Conservation (phyloP, 2,888 invertebrate species). For the Opisthograptis luteolata region DNA sequence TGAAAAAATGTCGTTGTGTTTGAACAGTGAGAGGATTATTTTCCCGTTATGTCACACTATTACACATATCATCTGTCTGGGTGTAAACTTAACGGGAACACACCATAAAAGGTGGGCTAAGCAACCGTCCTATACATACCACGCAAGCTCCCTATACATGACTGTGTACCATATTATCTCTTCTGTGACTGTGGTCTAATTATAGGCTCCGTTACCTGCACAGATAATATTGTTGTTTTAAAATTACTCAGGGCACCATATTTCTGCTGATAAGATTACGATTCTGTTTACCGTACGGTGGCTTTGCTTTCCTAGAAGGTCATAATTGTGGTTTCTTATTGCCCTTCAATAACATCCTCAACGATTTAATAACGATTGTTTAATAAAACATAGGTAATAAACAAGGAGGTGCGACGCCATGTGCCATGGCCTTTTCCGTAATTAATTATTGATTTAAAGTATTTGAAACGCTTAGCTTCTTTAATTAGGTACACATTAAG, state of each 20-base stretch:
- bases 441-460: too few species aligned
- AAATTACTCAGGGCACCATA: conserved; percentile 12
- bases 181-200: too few species aligned
- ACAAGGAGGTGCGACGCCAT: conserved; percentile 8
- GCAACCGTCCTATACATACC: too few species aligned
- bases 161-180: too few species aligned
- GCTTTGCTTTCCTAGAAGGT: conserved; percentile 17
- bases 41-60: too few species aligned
- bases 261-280: conserved; percentile 37
- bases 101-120: too few species aligned
- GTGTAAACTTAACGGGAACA: too few species aligned
- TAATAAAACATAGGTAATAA: not conserved
- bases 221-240: conserved; percentile 17
- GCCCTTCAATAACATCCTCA: conserved; percentile 1
- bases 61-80: too few species aligned
- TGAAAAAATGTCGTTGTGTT: too few species aligned
- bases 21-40: too few species aligned
- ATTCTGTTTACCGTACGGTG: conserved; percentile 24
- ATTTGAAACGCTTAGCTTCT: too few species aligned
- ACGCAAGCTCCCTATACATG: conserved; percentile 6
- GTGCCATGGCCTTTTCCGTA: not conserved
- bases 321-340: conserved; percentile 8
- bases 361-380: conserved; percentile 1
- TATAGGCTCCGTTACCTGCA: conserved; percentile 7
- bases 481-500: too few species aligned